These are phyloP conservation scores for Isurus oxyrinchus DNA, from an alignment of 2,113 vertebrate species.

Conservation along the genomic window DNA sequence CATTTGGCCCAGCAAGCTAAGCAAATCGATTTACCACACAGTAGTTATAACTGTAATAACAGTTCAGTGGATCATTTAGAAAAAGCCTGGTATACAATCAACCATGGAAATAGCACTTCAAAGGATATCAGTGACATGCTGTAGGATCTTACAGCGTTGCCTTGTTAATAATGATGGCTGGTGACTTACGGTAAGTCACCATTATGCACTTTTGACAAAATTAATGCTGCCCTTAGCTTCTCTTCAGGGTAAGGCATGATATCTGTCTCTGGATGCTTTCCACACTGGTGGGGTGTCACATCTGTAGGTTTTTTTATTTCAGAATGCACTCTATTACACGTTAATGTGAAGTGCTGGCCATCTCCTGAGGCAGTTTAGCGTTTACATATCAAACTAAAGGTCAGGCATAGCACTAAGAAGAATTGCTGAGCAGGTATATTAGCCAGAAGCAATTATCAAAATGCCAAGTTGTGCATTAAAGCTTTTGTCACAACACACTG, in stretches of 20 bases:
- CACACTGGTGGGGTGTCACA: not conserved
- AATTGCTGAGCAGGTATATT: constrained; percentile 54
- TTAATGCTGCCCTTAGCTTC: not conserved
- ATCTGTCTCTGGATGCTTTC: not conserved
- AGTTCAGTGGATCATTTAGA: not conserved
- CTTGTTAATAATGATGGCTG: not conserved
- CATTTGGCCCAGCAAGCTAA: not conserved
- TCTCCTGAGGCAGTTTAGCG: not conserved
- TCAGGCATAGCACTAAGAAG: constrained; percentile 50
- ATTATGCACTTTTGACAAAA: not conserved
- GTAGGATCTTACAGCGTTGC: not conserved
- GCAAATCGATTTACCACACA: not conserved
- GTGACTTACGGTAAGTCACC: not conserved
- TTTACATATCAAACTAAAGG: constrained; percentile 45
- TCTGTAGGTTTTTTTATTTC: not conserved
- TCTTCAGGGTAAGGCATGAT: not conserved
- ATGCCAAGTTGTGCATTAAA: constrained; percentile 54
- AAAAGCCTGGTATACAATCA: not conserved
- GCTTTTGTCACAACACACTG: constrained; percentile 52
- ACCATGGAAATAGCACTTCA: not conserved
- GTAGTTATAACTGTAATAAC: not conserved
- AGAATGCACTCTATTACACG: not conserved
- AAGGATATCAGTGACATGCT: not conserved
- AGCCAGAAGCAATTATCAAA: constrained; percentile 59
- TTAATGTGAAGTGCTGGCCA: constrained; percentile 4